phyloP scores from a whole-genome alignment of 2,113 vertebrate genomes.

The Cebidichthys violaceus region DNA sequence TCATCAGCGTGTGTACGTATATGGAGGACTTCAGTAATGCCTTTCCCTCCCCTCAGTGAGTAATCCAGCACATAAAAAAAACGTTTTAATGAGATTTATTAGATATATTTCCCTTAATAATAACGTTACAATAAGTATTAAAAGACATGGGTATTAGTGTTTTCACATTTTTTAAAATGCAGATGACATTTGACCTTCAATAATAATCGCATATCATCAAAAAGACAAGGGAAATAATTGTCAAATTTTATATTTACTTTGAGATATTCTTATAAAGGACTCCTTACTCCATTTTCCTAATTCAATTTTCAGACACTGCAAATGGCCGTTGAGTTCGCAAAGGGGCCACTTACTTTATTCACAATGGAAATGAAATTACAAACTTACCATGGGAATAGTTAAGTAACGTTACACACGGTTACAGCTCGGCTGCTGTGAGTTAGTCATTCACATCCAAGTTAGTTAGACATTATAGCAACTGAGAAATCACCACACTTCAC shows the following conservation, averaged over 20 bases:
- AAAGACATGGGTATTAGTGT: conserved; percentile 14
- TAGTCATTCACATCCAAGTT: conserved; percentile 31
- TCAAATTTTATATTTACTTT: conserved; percentile 34
- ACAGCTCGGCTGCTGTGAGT: neutral
- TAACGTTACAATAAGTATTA: conserved; percentile 6
- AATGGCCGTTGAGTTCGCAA: neutral
- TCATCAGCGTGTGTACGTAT: conserved; percentile 44
- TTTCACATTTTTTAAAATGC: conserved; percentile 29
- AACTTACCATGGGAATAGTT: conserved; percentile 20
- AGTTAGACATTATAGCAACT: conserved; percentile 29
- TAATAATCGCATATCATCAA: conserved; percentile 14
- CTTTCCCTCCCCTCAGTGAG: conserved; percentile 16
- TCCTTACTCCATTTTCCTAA: conserved; percentile 22
- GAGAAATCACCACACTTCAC: conserved; percentile 31
- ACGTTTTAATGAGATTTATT: conserved; percentile 19
- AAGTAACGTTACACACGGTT: conserved; percentile 5
- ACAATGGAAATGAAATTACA: neutral
- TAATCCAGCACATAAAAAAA: conserved; percentile 41
- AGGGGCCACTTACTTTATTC: neutral
- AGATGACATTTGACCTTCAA: conserved; percentile 6
- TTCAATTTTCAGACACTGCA: conserved; percentile 12
- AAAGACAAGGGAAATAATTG: neutral
- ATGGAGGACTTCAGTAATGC: conserved; percentile 39
- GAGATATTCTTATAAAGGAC: conserved; percentile 31
- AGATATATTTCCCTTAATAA: conserved; percentile 6